Base-by-base conservation (phyloP, 2,797 vertebrate species). In the Schizothorax lantsangensis region DNA sequence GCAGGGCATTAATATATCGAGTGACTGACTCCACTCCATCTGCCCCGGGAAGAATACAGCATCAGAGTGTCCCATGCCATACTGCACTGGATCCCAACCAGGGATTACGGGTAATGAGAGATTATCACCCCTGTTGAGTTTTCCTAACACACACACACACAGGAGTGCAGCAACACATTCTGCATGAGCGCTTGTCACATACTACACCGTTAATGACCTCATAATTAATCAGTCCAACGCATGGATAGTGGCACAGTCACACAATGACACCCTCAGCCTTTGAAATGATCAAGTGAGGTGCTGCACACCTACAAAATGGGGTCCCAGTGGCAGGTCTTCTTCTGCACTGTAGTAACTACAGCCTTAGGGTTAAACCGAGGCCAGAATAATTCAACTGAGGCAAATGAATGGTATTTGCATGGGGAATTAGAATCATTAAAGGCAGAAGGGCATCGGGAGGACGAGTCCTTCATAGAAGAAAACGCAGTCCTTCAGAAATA, bases 381-480 rank as follows among this genome's bases (percentile, higher is more conserved):
- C 96, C 95, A 96, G 92, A 93, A 96, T 96, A 95, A 95, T 94
- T 98, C 97, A 97, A 93, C 91, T 93, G 90, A 94, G 94, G 95
- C 95, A 96, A 97, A 96, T 97, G 96, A 96, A 94, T 95, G 92
- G 95, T 95, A 96, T 95, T 97, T 95, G 95, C 97, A 94, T 96
- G 94, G 95, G 97, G 95, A 96, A 96, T 95, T 94, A 94, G 91
- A 95, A 92, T 93, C 94, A 96, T 96, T 96, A 96, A 91, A 89
- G 88, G 90, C 90, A 91, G 95, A 96, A 96, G 95, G 95, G 93
- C 95, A 94, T 89, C 90, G 49, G 73, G 95, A 96, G 95, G 95
- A 96, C 94, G 64, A 95, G 94, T 94, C 89, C 91, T 95, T 94
- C 92, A 68, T 80, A 87, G 83, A 87, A 86, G 85, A 68, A 84